These are phyloP conservation scores for Ormyrus nitidulus DNA, from an alignment of 2,888 invertebrate species.

Conservation along the genomic window DNA sequence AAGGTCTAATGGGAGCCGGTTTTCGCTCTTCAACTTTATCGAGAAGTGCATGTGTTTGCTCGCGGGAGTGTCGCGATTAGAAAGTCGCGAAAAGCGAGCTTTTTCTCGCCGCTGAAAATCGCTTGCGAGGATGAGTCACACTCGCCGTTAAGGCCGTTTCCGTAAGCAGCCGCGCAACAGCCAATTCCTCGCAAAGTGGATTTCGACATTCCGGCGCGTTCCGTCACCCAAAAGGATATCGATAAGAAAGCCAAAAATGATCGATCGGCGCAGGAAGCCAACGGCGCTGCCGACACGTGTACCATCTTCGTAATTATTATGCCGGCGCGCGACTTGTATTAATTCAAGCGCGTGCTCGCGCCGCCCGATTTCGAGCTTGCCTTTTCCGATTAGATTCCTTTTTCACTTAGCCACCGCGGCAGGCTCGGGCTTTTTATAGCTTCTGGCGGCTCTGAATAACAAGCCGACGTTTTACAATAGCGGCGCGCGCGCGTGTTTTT, in stretches of 20 bases:
- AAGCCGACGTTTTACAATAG: no score
- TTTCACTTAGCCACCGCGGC: no score
- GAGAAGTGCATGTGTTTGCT: constrained; percentile 38
- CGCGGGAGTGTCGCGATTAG: constrained; percentile 39
- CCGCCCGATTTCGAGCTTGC: constrained; percentile 16
- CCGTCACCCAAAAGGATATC: no score
- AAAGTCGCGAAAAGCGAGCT: background rate
- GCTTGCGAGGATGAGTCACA: background rate
- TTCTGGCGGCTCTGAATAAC: no score
- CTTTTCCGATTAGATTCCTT: constrained; percentile 20
- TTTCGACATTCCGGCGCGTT: no score
- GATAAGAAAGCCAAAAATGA: no score
- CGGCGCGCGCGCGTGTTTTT: no score
- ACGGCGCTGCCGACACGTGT: no score
- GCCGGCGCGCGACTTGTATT: background rate
- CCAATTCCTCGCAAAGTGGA: constrained; percentile 28
- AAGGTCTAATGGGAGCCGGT: constrained; percentile 11
- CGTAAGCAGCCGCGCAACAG: constrained; percentile 16
- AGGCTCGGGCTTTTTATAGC: no score
- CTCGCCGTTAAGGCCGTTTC: background rate
- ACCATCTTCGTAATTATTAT: no score
- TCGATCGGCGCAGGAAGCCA: no score
- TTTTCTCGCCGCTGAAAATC: no score
- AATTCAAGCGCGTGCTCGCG: constrained; percentile 30
- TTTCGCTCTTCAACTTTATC: constrained; percentile 33